These are phyloP conservation scores for Oscheius sp. DNA, from an alignment of 2,888 invertebrate species.

Conservation along the genomic window DNA sequence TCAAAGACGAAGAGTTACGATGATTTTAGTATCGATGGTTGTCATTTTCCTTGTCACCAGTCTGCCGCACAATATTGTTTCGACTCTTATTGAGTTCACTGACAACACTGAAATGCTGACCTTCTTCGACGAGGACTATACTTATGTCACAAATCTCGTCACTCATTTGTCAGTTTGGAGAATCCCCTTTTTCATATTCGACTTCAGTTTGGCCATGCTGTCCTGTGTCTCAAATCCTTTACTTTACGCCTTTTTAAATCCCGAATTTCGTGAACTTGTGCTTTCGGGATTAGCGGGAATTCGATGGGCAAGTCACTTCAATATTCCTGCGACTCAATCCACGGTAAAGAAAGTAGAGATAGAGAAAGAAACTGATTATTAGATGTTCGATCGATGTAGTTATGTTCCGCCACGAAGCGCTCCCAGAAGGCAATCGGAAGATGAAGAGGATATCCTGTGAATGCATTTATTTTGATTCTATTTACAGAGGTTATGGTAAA, in stretches of 20 bases:
- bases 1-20: slow-evolving; percentile 45
- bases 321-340: slow-evolving; percentile 27
- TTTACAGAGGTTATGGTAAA: too few species aligned
- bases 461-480: neutral
- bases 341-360: slow-evolving; percentile 19
- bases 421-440: slow-evolving; percentile 3
- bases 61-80: slow-evolving; percentile 34
- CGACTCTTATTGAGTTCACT: slow-evolving; percentile 35
- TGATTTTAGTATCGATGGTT: slow-evolving; percentile 46
- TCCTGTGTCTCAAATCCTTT: slow-evolving; percentile 56
- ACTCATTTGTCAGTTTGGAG: slow-evolving; percentile 42
- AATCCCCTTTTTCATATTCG: neutral
- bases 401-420: neutral
- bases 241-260: slow-evolving; percentile 57
- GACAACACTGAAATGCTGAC: slow-evolving; percentile 25
- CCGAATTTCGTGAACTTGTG: slow-evolving; percentile 55
- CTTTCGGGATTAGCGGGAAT: slow-evolving; percentile 38
- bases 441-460: slow-evolving; percentile 8
- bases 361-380: neutral
- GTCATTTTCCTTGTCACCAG: slow-evolving; percentile 31
- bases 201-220: slow-evolving; percentile 55
- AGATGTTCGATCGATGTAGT: slow-evolving; percentile 31
- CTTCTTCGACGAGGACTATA: slow-evolving; percentile 24
- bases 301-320: slow-evolving; percentile 25
- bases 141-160: slow-evolving; percentile 28